Evolutionary conservation across 2,113 vertebrate species (phyloP).

Genomic region (Lagopus leucura): DNA sequence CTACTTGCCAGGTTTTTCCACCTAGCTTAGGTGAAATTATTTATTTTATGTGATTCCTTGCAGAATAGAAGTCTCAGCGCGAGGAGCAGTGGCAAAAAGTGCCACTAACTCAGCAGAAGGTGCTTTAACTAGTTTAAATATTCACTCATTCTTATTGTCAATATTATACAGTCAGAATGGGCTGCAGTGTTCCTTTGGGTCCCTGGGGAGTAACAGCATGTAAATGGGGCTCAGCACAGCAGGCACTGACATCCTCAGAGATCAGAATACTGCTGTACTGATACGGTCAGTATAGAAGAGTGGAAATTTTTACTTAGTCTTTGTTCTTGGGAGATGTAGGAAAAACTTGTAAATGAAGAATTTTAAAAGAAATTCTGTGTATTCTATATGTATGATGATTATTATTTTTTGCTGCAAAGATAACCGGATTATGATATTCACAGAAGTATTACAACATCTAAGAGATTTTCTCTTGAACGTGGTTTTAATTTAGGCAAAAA

Average conservation of each 20-base stretch:
- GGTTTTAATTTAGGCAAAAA: slow-evolving; percentile 25
- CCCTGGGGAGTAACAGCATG: slow-evolving; percentile 25
- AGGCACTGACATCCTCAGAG: not conserved
- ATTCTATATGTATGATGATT: not conserved
- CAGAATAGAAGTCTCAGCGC: not conserved
- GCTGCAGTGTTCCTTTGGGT: slow-evolving; percentile 1
- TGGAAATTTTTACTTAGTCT: not conserved
- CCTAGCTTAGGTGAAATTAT: not conserved
- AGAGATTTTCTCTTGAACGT: slow-evolving; percentile 28
- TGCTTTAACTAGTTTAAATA: slow-evolving; percentile 7
- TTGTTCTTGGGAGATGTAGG: slow-evolving; percentile 3
- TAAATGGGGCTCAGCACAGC: slow-evolving; percentile 22
- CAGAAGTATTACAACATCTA: not conserved
- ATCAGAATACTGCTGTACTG: not conserved
- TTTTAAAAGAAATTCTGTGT: not conserved
- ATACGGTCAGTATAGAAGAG: not conserved
- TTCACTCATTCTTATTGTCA: not conserved
- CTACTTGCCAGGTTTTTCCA: not conserved
- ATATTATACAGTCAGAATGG: not conserved
- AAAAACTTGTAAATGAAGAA: not conserved
- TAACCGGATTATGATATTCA: not conserved
- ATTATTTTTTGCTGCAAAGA: not conserved
- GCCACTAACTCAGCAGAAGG: not conserved
- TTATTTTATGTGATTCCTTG: not conserved
- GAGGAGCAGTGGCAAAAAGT: not conserved